Conservation (phyloP, 2,888 invertebrate genomes). For the Euplagia quadripunctaria region DNA sequence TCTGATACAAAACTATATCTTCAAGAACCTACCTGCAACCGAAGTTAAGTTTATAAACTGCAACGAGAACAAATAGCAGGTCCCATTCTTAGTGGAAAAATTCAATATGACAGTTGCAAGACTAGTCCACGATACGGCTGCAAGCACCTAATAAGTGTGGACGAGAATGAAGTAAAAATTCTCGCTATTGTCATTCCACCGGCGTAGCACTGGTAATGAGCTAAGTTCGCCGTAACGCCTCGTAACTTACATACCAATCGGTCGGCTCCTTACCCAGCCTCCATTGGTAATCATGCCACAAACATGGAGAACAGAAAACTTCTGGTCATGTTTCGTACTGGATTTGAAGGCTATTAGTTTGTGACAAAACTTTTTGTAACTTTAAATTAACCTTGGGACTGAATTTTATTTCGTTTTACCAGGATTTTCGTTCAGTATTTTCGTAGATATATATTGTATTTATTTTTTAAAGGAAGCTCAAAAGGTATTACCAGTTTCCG, state of each 20-base stretch:
- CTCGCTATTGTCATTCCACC: constrained; percentile 80
- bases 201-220: constrained; percentile 83
- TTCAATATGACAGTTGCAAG: constrained; percentile 70
- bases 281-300: constrained; percentile 79
- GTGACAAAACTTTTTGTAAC: constrained; percentile 41
- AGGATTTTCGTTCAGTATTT: constrained; percentile 14
- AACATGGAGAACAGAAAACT: constrained; percentile 75
- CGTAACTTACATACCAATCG: constrained; percentile 86
- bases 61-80: constrained; percentile 49
- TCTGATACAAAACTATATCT: background rate
- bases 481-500: too few relatives aligned
- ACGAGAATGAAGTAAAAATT: constrained; percentile 82
- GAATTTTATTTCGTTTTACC: constrained; percentile 20
- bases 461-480: too few relatives aligned
- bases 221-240: constrained; percentile 85
- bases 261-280: constrained; percentile 58
- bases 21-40: constrained; percentile 27
- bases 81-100: constrained; percentile 59
- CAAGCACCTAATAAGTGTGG: constrained; percentile 73
- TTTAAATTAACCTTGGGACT: constrained; percentile 47
- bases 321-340: constrained; percentile 66
- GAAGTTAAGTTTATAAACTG: constrained; percentile 43
- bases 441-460: too few relatives aligned
- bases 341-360: constrained; percentile 52
- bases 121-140: constrained; percentile 70